phyloP scores from a whole-genome alignment of 2,888 invertebrate genomes.

The Rutpela maculata region DNA sequence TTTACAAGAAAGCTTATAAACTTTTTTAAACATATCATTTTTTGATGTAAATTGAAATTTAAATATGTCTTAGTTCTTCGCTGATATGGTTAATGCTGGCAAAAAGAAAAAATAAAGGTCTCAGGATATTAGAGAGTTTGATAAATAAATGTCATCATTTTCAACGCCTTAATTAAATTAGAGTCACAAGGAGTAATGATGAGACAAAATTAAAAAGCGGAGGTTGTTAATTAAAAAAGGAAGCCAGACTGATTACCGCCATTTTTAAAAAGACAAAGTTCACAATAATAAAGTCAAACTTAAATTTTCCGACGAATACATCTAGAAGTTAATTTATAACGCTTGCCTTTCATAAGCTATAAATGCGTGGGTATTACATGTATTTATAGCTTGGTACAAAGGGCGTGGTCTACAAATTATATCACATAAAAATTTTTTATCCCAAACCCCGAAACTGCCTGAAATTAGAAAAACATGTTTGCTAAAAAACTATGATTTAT shows the following conservation, averaged over 20 bases:
- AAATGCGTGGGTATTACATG: too few species aligned
- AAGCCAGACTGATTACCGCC: slow-evolving; percentile 66
- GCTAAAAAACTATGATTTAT: too few species aligned
- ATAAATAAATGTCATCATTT: slow-evolving; percentile 66
- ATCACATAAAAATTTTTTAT: too few species aligned
- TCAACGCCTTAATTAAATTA: slow-evolving; percentile 68
- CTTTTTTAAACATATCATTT: neutral
- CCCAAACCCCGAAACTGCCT: too few species aligned
- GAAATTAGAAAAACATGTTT: too few species aligned
- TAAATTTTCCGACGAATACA: slow-evolving; percentile 18
- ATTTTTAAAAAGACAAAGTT: slow-evolving; percentile 60
- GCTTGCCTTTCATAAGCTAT: neutral
- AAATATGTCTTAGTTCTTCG: neutral
- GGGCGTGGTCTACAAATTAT: neutral
- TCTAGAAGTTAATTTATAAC: slow-evolving; percentile 14
- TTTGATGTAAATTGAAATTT: neutral
- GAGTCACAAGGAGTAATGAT: slow-evolving; percentile 68
- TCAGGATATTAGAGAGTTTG: slow-evolving; percentile 58
- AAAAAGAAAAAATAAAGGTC: slow-evolving; percentile 36
- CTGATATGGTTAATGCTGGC: slow-evolving; percentile 23
- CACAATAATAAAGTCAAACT: slow-evolving; percentile 43
- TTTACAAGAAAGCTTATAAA: too few species aligned
- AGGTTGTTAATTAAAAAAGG: slow-evolving; percentile 70
- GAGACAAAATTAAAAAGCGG: slow-evolving; percentile 70
- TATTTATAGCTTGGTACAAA: neutral